Percentiles rank a stretch among this genome's conserved stretches.
These are phyloP conservation scores for Thermophis baileyi DNA, from an alignment of 2,113 vertebrate genomes.

Conservation along the genomic window DNA sequence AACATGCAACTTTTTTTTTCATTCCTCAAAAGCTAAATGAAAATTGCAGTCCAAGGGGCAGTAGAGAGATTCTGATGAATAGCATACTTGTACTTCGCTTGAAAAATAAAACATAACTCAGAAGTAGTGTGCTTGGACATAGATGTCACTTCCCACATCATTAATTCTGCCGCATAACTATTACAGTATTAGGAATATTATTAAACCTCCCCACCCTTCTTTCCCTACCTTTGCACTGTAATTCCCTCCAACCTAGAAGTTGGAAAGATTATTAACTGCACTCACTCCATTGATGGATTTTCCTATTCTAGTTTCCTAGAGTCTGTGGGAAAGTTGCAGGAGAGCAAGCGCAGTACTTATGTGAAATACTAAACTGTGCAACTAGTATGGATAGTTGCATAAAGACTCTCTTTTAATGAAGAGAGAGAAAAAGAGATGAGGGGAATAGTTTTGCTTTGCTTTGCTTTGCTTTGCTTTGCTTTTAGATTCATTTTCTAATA, in stretches of 20 bases:
- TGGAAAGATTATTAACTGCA: neutral
- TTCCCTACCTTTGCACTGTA: neutral
- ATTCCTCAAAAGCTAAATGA: neutral
- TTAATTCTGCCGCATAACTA: neutral
- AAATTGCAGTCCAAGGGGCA: neutral
- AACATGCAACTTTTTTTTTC: neutral
- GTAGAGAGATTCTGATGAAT: neutral
- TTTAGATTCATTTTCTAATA: neutral
- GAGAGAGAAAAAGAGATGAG: neutral
- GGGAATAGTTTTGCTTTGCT: neutral
- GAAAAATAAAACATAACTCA: neutral
- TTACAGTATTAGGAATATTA: neutral
- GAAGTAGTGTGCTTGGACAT: fast-evolving
- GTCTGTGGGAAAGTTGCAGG: neutral
- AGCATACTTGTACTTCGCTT: fast-evolving
- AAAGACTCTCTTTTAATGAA: neutral
- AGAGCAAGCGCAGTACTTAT: neutral
- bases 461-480: neutral
- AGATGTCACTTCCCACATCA: neutral
- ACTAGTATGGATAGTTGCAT: neutral
- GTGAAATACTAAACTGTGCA: neutral
- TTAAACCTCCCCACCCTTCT: neutral
- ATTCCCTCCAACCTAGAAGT: neutral
- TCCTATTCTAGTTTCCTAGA: neutral
- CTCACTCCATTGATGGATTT: neutral